phyloP scores from a whole-genome alignment of 2,888 invertebrate species.

The Tortrix viridana region DNA sequence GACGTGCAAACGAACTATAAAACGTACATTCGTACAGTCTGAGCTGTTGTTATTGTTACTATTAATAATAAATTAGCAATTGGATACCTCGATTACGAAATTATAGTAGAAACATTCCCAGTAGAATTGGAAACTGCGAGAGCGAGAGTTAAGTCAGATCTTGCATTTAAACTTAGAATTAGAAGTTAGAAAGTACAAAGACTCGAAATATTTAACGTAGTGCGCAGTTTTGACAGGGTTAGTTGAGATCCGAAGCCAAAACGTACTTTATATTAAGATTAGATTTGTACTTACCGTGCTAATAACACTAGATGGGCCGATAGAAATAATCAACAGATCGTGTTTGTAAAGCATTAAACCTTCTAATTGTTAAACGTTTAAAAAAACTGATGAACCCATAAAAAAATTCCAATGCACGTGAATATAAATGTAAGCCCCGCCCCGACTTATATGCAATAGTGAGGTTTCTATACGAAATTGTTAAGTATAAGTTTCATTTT shows the following conservation, averaged over 20 bases:
- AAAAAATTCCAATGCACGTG: too few relatives aligned
- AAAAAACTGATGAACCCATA: too few relatives aligned
- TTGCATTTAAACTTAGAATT: constrained; percentile 79
- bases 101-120: constrained; percentile 67
- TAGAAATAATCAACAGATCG: background rate
- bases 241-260: constrained; percentile 63
- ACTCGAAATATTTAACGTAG: constrained; percentile 59
- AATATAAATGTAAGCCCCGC: too few relatives aligned
- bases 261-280: constrained; percentile 56
- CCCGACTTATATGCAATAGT: too few relatives aligned
- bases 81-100: constrained; percentile 52
- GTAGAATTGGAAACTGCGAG: constrained; percentile 60
- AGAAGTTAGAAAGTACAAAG: constrained; percentile 75
- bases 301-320: constrained; percentile 21
- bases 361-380: too few relatives aligned
- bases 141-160: constrained; percentile 59
- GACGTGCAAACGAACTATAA: constrained; percentile 23
- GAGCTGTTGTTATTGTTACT: constrained; percentile 22
- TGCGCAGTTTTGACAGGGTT: constrained; percentile 59
- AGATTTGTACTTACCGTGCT: constrained; percentile 31
- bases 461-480: too few relatives aligned
- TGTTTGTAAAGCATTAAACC: background rate
- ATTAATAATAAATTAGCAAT: constrained; percentile 12
- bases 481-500: too few relatives aligned
- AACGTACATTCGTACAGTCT: constrained; percentile 25